Conservation (phyloP, 2,113 vertebrate species). For the Falcunculus frontatus region DNA sequence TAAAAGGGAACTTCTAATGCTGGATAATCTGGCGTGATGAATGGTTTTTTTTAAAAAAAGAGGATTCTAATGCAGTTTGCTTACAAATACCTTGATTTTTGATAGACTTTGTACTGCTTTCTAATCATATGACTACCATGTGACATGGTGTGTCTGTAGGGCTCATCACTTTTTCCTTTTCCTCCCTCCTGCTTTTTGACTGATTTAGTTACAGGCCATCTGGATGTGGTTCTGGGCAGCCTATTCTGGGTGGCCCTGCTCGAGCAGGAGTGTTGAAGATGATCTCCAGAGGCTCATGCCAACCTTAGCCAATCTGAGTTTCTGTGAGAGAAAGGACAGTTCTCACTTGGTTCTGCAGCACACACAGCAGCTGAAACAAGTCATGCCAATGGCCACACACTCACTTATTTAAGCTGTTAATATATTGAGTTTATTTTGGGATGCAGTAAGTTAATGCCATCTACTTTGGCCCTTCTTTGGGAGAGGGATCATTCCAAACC, state of each 20-base stretch:
- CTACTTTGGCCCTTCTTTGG: not conserved
- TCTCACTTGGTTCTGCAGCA: not conserved
- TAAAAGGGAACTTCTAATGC: conserved; percentile 20
- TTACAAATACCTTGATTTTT: not conserved
- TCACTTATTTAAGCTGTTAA: not conserved
- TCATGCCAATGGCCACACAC: not conserved
- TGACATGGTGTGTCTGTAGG: not conserved
- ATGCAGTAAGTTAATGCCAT: not conserved
- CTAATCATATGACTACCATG: not conserved
- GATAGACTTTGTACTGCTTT: not conserved
- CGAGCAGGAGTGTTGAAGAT: not conserved
- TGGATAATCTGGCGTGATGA: not conserved
- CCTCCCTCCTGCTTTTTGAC: not conserved
- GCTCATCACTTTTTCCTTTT: not conserved
- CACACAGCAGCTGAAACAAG: not conserved
- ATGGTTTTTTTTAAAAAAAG: not conserved
- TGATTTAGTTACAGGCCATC: not conserved
- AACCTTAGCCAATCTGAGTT: not conserved
- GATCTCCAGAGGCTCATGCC: not conserved
- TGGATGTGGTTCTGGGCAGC: not conserved
- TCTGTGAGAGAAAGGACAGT: not conserved
- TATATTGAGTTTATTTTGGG: not conserved
- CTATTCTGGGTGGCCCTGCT: not conserved
- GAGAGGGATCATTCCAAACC: not conserved
- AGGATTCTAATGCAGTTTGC: not conserved